Evolutionary conservation across 1,140 invertebrate genomes (phyloP), one percentile per base, ranked within the genome.

Genomic region (Rhynchophorus ferrugineus): DNA sequence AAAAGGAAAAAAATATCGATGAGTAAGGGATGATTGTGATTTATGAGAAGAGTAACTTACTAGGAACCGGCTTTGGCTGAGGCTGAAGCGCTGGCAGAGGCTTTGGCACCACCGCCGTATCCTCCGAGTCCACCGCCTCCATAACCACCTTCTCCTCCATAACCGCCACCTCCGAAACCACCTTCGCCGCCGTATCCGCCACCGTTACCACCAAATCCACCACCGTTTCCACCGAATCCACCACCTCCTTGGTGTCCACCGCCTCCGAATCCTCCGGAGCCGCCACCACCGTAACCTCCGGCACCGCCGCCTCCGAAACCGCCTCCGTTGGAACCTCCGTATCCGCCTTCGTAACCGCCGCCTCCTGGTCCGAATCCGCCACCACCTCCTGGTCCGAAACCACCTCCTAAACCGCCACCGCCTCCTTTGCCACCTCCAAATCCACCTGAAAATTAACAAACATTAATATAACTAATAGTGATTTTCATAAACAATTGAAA

Each of bases 51-150:
- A n/a, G n/a, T 13, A 38, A 38, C 37, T 38, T 38, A 38, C 37
- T 38, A 38, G 5, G 13, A 14, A 7, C 37, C 37, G 7, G 37
- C 37, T 38, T 38, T 38, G 5, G 37, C 37, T 14, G 37, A 38
- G 3, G 37, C 37, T 6, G 37, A 38, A 7, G 37, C 37, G 7
- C 13, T 14, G 37, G 37, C 37, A 6, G 37, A 38, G 7, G 37
- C 37, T 14, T 38, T 38, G 17, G 37, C 37, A 14, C 37, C 37
- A 13, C 61, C 68, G 39, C 64, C 58, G 45, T 71, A 64, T 19
- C 71, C 66, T 29, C 61, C 59, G 49, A 78, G 71, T 52, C 75
- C 74, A 54, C 79, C 74, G 48, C 74, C 69, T 50, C 75, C 72
- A 43, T 76, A 70, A 54, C 77, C 66, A 39, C 37, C 37, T 14